Percentiles rank a stretch among this genome's conserved stretches.
These are phyloP conservation scores for Acropora yongei DNA, from an alignment of 64 coral and sea anemone genomes.

Conservation along the genomic window DNA sequence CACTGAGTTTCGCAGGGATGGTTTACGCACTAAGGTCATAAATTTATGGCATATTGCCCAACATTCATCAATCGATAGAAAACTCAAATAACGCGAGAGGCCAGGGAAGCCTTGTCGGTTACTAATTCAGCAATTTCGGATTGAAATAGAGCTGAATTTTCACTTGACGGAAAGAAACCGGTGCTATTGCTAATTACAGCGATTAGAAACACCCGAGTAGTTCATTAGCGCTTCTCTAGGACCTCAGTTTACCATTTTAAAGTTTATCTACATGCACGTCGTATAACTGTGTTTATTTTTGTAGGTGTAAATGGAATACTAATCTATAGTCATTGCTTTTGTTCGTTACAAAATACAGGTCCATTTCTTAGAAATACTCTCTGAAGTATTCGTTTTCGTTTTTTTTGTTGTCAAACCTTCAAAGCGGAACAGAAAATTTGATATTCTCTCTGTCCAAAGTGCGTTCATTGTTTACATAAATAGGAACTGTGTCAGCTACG, in stretches of 20 bases:
- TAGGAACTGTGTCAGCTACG: neutral
- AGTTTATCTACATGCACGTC: neutral
- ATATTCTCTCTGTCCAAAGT: neutral
- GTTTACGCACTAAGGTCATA: neutral
- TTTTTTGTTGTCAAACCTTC: neutral
- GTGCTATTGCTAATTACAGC: neutral
- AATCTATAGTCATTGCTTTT: neutral
- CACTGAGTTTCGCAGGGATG: neutral
- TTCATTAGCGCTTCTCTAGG: constrained; percentile 16
- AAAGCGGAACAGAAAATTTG: neutral
- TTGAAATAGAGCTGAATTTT: neutral
- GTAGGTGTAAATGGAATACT: neutral
- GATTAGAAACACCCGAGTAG: neutral
- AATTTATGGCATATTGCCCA: neutral
- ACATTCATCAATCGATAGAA: constrained; percentile 4
- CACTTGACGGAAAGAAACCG: neutral
- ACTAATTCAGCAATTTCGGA: neutral
- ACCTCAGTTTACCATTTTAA: neutral
- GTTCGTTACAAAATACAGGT: neutral
- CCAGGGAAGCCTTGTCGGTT: neutral
- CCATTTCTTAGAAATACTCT: neutral
- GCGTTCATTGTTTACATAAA: neutral
- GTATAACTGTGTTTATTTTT: neutral
- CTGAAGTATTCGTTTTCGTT: neutral
- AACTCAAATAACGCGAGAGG: neutral